Evolutionary conservation across 1,140 invertebrate genomes (phyloP), one percentile per base, ranked within the genome.

Genomic region (Pseudomyrmex concolor): DNA sequence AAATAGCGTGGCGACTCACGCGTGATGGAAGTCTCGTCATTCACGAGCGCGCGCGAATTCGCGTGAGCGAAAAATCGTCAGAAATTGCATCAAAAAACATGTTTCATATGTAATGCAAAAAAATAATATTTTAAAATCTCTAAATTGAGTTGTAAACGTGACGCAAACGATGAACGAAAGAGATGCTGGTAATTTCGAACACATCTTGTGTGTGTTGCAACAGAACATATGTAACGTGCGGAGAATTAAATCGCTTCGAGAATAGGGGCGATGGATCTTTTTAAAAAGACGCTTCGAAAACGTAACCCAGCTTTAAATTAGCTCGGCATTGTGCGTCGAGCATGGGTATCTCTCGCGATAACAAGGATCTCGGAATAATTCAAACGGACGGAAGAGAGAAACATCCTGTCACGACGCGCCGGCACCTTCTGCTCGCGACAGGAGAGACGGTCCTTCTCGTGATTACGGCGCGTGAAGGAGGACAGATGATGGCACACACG

Each of bases 341-440:
- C 34, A 34, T 5, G 34, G 34, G n/a, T n/a, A n/a, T 34, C 19
- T 7, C 22, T 66, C 73, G 60, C 63, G 73, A 67, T 77, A 77
- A 68, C 34, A 78, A 78, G 64, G 43, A 70, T 70, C 63, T n/a
- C 43, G 15, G 84, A 76, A 83, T 86, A 86, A 86, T 86, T 86
- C 72, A 76, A 86, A 71, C 71, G 76, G n/a, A 74, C 71, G 19
- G 9, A 17, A 63, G 34, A 34, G 34, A 73, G 55, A 64, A 76
- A 50, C 60, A 82, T 57, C 72, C 68, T 57, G 73, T 4, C 10
- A 64, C 57, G 62, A 67, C 15, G 17, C 10, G 22, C 34, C 12
- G 59, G 68, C 63, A 55, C 84, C 77, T 86, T 83, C 68, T 82
- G 77, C 19, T 76, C 25, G 7, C 25, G 77, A 73, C 60, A 57